Evolutionary conservation across 2,888 invertebrate genomes (phyloP), one percentile per base, ranked within the genome.

Genomic region (Cacoxenus indagator): DNA sequence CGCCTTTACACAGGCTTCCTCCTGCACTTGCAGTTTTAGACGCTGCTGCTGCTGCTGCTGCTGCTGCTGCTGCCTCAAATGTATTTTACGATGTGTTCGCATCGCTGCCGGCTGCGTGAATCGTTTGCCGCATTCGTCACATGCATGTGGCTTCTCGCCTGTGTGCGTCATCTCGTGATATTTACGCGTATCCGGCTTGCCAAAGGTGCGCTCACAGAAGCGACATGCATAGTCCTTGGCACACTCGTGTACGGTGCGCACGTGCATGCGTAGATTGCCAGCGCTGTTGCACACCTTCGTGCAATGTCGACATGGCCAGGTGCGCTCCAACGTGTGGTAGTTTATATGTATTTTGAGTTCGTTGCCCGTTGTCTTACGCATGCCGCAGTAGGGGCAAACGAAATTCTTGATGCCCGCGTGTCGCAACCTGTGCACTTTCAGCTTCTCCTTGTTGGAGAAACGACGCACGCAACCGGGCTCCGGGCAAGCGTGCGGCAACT

Each of bases 91-190:
- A 69, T 87, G 87, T 0, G 82, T 85, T 2, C 84, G 81, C 4
- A 87, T 66, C 0, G 86, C 84, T 0, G 84, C 78, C 0, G 80
- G 81, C 68, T 87, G 87, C 0, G 78, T 81, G 46, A 87, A 87
- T 2, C 79, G 71, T 22, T 83, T 83, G 43, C 81, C 82, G 37
- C 87, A 87, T n/a, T 78, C 76, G 0, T 71, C 64, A 8, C 87
- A 87, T 29, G 73, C 76, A 31, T 85, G 76, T 5, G 86, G 87
- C 57, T 84, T 87, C 67, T 87, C 87, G 0, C 86, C 87, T 0
- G 86, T 87, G 69, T 87, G 87, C 3, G 77, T 85, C 87, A 87
- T 86, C 74, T 85, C 85, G 69, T 87, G 87, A 72, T 86, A 85
- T 24, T 86, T 86, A 4, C 83, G 76, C 0, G 87, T 86, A 62